Percentiles rank a stretch among this genome's conserved stretches.
phyloP scores from a whole-genome alignment of 1,140 invertebrate genomes.

The Lasaia peninsularis region DNA sequence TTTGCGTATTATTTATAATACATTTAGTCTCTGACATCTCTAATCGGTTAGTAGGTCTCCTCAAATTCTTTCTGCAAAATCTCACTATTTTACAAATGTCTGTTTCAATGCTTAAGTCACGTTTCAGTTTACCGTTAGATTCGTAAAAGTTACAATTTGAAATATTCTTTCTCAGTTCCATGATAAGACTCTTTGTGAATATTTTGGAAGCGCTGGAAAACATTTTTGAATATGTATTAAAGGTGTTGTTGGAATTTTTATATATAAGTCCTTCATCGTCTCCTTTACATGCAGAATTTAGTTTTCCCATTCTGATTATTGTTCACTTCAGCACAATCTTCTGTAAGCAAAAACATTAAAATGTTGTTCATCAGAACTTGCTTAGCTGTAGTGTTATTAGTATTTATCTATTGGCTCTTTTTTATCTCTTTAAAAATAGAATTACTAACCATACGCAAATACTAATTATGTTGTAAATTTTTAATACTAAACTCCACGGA shows the following conservation, averaged over 20 bases:
- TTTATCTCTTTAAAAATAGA: no score
- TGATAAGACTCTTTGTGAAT: conserved; percentile 34
- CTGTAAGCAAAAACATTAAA: conserved; percentile 39
- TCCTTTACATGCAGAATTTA: conserved; percentile 24
- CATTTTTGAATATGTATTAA: conserved; percentile 41
- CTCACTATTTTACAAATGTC: conserved; percentile 48
- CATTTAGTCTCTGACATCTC: conserved; percentile 33
- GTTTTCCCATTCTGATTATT: conserved; percentile 33
- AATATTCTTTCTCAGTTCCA: conserved; percentile 36
- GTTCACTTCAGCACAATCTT: conserved; percentile 26
- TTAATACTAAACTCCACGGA: no score
- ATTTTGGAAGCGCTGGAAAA: conserved; percentile 39
- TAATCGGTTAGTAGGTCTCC: conserved; percentile 23
- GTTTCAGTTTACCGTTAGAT: conserved; percentile 39
- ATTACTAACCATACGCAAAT: no score
- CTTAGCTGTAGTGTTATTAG: no score
- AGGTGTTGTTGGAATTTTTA: conserved; percentile 45
- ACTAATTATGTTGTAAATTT: no score
- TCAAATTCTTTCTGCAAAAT: conserved; percentile 39
- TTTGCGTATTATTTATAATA: conserved; percentile 34
- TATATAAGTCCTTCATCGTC: conserved; percentile 36
- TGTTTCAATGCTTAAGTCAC: conserved; percentile 55
- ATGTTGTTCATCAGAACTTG: background rate
- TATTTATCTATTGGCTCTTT: no score
- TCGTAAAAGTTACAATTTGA: conserved; percentile 30